phyloP scores from a whole-genome alignment of 37 sponge, comb jelly and placozoan species.

The Hexactinellida sp. region DNA sequence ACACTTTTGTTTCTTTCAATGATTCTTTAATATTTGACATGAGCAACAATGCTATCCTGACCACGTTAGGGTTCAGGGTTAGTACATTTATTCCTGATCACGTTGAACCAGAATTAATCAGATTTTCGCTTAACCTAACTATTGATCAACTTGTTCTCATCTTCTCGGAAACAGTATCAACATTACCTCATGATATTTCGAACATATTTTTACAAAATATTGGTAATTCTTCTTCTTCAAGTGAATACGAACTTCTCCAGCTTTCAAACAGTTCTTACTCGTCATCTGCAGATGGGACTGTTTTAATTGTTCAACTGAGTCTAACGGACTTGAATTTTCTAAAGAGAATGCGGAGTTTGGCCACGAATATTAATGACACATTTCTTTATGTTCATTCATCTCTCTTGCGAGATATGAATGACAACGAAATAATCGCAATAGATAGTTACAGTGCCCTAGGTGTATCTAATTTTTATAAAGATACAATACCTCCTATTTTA shows the following conservation, averaged over 20 bases:
- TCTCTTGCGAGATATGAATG: constrained; percentile 65
- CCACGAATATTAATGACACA: constrained; percentile 29
- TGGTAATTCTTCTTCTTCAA: background rate
- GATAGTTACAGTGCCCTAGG: constrained; percentile 10
- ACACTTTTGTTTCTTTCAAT: constrained; percentile 44
- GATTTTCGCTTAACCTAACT: constrained; percentile 66
- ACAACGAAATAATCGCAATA: constrained; percentile 37
- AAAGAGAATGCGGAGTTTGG: constrained; percentile 61
- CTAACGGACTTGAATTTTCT: constrained; percentile 55
- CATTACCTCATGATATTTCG: constrained; percentile 36
- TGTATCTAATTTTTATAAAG: constrained; percentile 31
- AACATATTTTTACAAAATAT: background rate
- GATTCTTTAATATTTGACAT: constrained; percentile 42
- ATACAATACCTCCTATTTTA: constrained; percentile 39
- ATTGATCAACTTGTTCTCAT: constrained; percentile 41
- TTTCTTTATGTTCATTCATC: constrained; percentile 33
- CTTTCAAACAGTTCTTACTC: background rate
- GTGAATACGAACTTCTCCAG: background rate
- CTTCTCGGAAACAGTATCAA: constrained; percentile 74
- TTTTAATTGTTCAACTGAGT: constrained; percentile 39
- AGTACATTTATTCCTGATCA: constrained; percentile 44
- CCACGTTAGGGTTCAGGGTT: constrained; percentile 25
- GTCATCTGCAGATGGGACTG: background rate
- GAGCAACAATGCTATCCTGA: constrained; percentile 40
- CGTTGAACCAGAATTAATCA: constrained; percentile 35